phyloP scores from a whole-genome alignment of 2,797 vertebrate species.

The Mastacembelus armatus region DNA sequence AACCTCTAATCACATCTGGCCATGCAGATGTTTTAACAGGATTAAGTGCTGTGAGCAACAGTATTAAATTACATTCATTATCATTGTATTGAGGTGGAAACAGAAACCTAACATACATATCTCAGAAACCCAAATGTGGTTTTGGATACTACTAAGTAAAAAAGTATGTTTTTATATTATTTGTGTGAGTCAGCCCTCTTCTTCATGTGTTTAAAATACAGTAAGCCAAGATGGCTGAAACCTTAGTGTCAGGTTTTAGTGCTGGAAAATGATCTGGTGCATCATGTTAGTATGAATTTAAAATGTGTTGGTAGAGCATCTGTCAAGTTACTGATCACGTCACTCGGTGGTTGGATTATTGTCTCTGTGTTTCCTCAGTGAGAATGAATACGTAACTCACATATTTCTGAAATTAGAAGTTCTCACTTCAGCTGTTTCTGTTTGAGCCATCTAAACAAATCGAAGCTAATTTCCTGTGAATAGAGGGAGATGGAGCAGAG shows the following conservation, averaged over 20 bases:
- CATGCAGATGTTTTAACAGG: too few species aligned
- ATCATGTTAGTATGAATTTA: background rate
- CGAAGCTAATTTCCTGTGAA: constrained; percentile 26
- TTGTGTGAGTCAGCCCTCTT: too few species aligned
- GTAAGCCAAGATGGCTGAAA: too few species aligned
- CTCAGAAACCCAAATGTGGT: too few species aligned
- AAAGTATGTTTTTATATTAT: too few species aligned
- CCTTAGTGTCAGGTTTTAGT: background rate
- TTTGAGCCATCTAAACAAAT: constrained; percentile 16
- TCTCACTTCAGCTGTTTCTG: constrained; percentile 1
- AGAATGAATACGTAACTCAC: background rate
- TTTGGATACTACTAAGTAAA: too few species aligned
- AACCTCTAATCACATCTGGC: too few species aligned
- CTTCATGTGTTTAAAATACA: too few species aligned
- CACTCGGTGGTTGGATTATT: background rate
- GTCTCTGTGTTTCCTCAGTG: background rate
- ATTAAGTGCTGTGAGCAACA: too few species aligned
- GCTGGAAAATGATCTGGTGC: background rate
- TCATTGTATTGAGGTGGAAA: too few species aligned
- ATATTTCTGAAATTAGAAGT: background rate
- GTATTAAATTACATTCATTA: too few species aligned
- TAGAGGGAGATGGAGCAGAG: background rate
- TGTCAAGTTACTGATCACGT: background rate
- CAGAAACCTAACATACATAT: too few species aligned
- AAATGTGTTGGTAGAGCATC: background rate